Evolutionary conservation across 1,140 invertebrate species (phyloP), one percentile per base, ranked within the genome.

Genomic region (Elysia chlorotica): DNA sequence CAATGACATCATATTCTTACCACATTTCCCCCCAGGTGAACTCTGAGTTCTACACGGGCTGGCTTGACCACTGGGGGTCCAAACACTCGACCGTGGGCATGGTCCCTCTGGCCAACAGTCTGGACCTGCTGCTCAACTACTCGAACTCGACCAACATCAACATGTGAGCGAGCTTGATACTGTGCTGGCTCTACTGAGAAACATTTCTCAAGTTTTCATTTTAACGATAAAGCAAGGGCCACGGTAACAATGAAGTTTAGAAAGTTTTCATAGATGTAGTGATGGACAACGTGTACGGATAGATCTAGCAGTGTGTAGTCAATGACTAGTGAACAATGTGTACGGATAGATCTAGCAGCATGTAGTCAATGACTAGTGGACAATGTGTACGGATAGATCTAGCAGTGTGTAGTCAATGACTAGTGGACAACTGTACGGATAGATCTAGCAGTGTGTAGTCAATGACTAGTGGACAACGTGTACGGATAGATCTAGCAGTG

Each of bases 41-140:
- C 85, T 95, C 94, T 0, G 95, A 97, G 86, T 97, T 91, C 85
- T 97, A 97, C 88, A 91, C 94, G 0, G 95, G 95, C 30, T 91
- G 90, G 90, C 81, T 97, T n/a, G 93, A 95, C 33, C 92, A 95
- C 81, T 97, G 95, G 95, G 92, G 92, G 59, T 90, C 92, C 79
- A 78, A 86, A 0, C 90, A 93, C 75, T 89, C 91, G 65, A 88
- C 85, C 31, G 89, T 91, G 0, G 80, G 86, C 38, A 87, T 90
- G 0, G 74, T 83, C 0, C 73, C 75, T 1, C 89, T 94, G 25
- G 88, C 90, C 0, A 85, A 87, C 73, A 91, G 90, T 0, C 84
- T 96, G 5, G 89, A 90, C 68, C 87, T 90, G 68, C 92, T 95
- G 82, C 83, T 96, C 0, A 90, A 68, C 92, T 95, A 82, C 83